Base-by-base conservation (phyloP, 2,888 invertebrate genomes). In the Ectemnius cavifrons region DNA sequence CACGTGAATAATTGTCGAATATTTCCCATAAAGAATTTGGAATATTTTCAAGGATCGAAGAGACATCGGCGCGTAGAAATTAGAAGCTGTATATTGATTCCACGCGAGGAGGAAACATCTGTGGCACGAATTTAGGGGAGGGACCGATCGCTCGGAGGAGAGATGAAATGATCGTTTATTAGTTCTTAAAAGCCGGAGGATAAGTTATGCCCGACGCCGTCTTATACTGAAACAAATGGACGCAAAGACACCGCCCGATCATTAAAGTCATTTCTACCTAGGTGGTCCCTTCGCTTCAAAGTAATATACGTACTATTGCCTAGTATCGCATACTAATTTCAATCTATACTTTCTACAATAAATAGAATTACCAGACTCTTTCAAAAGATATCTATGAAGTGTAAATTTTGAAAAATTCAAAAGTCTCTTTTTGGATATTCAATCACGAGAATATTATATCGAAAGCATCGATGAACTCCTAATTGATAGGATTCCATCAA, bases 211-310 rank as follows among this genome's bases (percentile, higher is more conserved):
- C 56, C 47, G 62, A 62, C 59, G 37, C 56, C 56, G 66, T 57
- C 71, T 65, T 56, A 16, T 57, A 63, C 65, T 74, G 62, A 74
- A 74, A 71, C 63, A 74, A 74, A 74, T 74, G 71, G 71, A 66
- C 71, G 71, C 59, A 71, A 67, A 74, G 71, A 71, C 61, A 71
- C 71, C 71, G 74, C 66, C 67, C 59, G 66, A 65, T 74, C 71
- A 57, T 74, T 74, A 74, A 71, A 74, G 56, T 66, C 63, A 66
- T 49, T 63, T 46, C 66, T 14, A 52, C 63, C 28, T 59, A 71
- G 71, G 71, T 71, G 71, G 73, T 66, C 71, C 20, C 16, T 37
- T 13, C 28, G 11, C 18, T 23, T n/a, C 6, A 61, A 27, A 27
- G 2, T 37, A 27, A 61, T 56, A 14, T 16, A 52, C 52, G 0